Evolutionary conservation across 1,140 invertebrate species (phyloP).

Genomic region (Panulirus ornatus): DNA sequence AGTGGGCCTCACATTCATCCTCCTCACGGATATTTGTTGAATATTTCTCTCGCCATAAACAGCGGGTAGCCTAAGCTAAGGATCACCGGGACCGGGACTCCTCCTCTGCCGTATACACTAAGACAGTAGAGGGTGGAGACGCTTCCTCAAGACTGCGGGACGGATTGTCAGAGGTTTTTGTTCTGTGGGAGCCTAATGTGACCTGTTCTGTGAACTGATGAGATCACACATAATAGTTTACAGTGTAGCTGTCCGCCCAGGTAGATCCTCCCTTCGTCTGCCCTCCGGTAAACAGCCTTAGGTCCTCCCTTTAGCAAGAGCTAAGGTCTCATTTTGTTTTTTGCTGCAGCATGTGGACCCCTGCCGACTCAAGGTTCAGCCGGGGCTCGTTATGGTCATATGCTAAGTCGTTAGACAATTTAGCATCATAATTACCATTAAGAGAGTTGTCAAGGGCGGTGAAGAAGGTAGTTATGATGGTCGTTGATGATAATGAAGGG

Average conservation of each 20-base stretch:
- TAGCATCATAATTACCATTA: neutral
- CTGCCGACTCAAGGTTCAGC: too few relatives aligned
- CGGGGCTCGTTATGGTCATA: neutral
- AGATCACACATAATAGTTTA: slow-evolving; percentile 18
- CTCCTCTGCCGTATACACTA: neutral
- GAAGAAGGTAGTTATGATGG: neutral
- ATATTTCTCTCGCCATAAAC: neutral
- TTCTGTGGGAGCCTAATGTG: neutral
- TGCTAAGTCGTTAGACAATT: neutral
- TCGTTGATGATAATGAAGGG: neutral
- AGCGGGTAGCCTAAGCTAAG: neutral
- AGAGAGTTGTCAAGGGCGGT: neutral
- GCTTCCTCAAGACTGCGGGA: neutral
- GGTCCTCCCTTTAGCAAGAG: too few relatives aligned
- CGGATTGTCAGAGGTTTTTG: neutral
- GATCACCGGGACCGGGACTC: neutral
- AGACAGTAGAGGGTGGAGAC: neutral
- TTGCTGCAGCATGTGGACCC: too few relatives aligned
- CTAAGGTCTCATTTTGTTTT: too few relatives aligned
- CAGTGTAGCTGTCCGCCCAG: too few relatives aligned
- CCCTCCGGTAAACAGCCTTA: too few relatives aligned
- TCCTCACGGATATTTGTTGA: neutral
- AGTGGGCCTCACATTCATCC: neutral
- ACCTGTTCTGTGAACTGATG: neutral
- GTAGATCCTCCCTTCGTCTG: too few relatives aligned